Base-by-base conservation (phyloP, 2,113 vertebrate genomes). In the Romanogobio albipinnatus region DNA sequence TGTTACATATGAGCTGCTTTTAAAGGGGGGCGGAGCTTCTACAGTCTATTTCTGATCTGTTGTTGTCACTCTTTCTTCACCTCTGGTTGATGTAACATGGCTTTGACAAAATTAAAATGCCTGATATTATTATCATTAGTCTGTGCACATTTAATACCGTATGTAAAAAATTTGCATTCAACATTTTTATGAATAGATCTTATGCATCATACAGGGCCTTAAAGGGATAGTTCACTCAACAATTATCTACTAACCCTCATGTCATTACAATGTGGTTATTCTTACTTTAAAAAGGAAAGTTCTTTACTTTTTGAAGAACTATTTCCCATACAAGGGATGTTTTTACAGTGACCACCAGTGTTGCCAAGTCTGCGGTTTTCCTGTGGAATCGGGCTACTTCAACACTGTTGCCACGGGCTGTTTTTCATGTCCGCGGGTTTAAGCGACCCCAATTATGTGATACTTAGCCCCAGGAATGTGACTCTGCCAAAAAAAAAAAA, bases 1-100 rank as follows among this genome's bases (percentile, higher is more conserved):
- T 43, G 66, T 43, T 43, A 70, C 66, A 70, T 70, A 19, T 70
- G 66, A 43, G 66, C 66, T 53, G 14, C 15, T 33, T 76, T 76
- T 53, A 29, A 70, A 70, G 36, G 66, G 14, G 14, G 29, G 29
- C 29, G 29, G 26, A 22, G 29, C 29, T 39, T 39, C 36, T 7
- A 58, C 53, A 3, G 51, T 58, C 75, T 77, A 58, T 58, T 58
- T 29, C 3, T 49, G 22, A 24, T 61, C 58, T 61, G 58, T 24
- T 61, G 58, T 24, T 70, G 17, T 22, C 19, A 22, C 74, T 53
- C 24, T 76, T 56, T 22, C 15, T 29, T 53, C 24, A 36, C 26
- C 29, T 15, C 3, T 77, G 22, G 51, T 22, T 76, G 9, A 56
- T 33, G 9, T 53, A 75, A 53, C 24, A 53, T 29, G 45, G 3